Conservation (phyloP, 2,113 vertebrate genomes). For the Pygoscelis adeliae region DNA sequence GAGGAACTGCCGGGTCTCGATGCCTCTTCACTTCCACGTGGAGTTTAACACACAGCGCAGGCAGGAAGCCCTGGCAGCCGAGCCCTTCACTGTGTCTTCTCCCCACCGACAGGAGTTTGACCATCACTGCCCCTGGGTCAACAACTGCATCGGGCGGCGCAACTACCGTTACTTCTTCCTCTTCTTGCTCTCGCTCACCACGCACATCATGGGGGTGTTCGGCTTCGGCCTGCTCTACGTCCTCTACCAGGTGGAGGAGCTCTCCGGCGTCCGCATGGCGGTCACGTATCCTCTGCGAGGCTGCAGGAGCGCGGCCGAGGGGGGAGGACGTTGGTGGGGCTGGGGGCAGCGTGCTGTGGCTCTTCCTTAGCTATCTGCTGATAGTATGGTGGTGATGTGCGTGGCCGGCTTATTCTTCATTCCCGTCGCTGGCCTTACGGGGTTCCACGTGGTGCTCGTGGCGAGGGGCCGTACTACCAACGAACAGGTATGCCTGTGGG, state of each 20-base stretch:
- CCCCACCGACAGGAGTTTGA: constrained; percentile 87
- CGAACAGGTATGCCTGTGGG: constrained; percentile 82
- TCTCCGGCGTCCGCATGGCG: constrained; percentile 85
- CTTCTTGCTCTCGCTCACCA: constrained; percentile 92
- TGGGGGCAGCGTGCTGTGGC: fast-evolving
- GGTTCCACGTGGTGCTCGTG: constrained; percentile 95
- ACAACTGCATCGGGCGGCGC: constrained; percentile 96
- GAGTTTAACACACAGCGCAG: fast-evolving
- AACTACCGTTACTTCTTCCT: constrained; percentile 99
- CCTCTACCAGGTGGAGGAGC: constrained; percentile 87
- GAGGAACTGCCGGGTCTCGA: background rate
- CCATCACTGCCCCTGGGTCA: constrained; percentile 98
- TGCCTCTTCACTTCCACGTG: background rate
- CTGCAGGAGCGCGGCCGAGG: fast-evolving
- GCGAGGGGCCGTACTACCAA: constrained; percentile 94
- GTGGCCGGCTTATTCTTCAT: constrained; percentile 95
- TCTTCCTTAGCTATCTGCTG: constrained; percentile 66
- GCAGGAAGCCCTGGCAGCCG: background rate
- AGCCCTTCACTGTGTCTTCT: background rate
- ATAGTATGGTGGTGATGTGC: constrained; percentile 96
- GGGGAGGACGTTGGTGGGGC: fast-evolving
- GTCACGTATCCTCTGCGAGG: constrained; percentile 91
- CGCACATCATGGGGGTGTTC: constrained; percentile 92
- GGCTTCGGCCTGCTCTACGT: constrained; percentile 92
- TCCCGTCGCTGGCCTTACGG: constrained; percentile 92